Conservation (phyloP, 2,113 vertebrate species). For the Pteruthius melanotis region DNA sequence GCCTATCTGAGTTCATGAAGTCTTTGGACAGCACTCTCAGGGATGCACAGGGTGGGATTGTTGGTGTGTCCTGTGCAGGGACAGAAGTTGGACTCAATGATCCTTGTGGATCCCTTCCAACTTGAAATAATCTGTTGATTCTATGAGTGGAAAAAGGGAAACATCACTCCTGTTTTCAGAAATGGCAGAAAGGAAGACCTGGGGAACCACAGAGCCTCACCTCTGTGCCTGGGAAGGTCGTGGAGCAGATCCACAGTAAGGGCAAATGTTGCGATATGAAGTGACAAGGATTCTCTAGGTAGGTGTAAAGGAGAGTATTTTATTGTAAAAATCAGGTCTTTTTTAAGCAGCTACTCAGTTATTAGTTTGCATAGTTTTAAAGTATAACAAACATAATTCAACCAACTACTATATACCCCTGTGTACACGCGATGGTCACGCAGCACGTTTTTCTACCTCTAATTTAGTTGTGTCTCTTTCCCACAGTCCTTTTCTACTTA, state of each 20-base stretch:
- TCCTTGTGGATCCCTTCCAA: background rate
- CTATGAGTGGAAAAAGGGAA: background rate
- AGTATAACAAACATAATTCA: no score
- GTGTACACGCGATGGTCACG: no score
- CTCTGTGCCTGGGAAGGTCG: background rate
- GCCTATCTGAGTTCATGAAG: background rate
- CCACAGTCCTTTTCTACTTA: no score
- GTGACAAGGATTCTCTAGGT: no score
- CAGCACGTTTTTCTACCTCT: no score
- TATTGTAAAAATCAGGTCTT: no score
- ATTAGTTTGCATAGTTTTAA: no score
- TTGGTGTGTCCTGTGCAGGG: background rate
- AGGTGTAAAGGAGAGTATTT: no score
- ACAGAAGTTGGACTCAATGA: background rate
- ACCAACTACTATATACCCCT: no score
- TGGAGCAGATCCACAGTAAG: background rate
- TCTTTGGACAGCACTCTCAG: rapidly evolving
- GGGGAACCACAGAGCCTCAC: background rate
- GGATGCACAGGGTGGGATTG: background rate
- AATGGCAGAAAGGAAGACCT: background rate
- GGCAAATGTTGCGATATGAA: no score
- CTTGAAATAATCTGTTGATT: background rate
- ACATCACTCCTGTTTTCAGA: background rate
- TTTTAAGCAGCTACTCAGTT: no score
- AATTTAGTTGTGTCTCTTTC: no score